Evolutionary conservation across 2,113 vertebrate genomes (phyloP).

Genomic region (Percina caprodes): DNA sequence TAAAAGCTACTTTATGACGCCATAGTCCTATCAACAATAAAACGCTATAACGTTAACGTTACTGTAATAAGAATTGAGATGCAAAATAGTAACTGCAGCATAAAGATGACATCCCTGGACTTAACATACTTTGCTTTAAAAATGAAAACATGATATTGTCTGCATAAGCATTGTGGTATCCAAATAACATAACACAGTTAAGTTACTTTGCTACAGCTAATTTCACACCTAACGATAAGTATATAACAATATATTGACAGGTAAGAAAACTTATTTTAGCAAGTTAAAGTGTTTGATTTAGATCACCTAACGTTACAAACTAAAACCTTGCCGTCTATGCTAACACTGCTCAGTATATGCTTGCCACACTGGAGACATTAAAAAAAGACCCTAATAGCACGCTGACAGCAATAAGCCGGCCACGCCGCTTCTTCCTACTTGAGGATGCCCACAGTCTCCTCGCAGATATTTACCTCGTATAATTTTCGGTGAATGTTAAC

Average conservation of each 20-base stretch:
- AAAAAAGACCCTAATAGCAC: background rate
- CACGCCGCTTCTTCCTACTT: conserved; percentile 25
- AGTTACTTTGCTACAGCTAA: conserved; percentile 30
- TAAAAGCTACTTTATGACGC: too few relatives aligned
- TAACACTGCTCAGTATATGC: conserved; percentile 4
- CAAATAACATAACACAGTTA: background rate
- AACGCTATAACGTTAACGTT: too few relatives aligned
- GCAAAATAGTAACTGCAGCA: background rate
- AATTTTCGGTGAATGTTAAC: conserved; percentile 9
- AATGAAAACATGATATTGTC: background rate
- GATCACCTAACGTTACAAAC: background rate
- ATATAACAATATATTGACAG: background rate
- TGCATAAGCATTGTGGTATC: background rate
- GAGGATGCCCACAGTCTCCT: conserved; percentile 31
- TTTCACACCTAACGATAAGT: background rate
- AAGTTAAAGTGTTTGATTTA: background rate
- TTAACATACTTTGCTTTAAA: background rate
- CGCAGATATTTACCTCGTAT: conserved; percentile 57
- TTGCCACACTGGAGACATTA: background rate
- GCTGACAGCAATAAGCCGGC: conserved; percentile 27
- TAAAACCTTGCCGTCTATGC: conserved; percentile 7
- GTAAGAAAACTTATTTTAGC: background rate
- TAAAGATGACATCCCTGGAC: background rate
- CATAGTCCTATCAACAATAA: background rate
- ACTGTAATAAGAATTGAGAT: background rate